phyloP scores from a whole-genome alignment of 1,140 invertebrate genomes.

The Philotrypesis tridentata region DNA sequence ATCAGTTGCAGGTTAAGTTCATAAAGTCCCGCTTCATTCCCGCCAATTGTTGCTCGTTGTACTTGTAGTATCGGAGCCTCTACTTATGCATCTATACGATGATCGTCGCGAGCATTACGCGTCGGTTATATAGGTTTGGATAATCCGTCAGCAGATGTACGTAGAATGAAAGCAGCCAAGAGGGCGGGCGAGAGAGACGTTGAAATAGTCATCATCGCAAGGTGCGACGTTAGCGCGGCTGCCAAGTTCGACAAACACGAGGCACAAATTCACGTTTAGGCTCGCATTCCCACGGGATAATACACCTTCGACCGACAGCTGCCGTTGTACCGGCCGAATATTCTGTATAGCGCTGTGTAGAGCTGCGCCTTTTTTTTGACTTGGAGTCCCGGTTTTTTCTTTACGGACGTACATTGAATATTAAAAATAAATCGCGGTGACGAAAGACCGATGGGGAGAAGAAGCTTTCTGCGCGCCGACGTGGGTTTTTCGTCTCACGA shows the following conservation, averaged over 20 bases:
- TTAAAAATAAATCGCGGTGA: neutral
- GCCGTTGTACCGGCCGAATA: too few species aligned
- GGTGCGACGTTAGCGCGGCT: neutral
- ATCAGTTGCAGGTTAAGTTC: slow-evolving; percentile 29
- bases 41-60: slow-evolving; percentile 19
- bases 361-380: neutral
- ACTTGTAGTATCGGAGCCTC: too few species aligned
- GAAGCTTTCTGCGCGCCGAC: too few species aligned
- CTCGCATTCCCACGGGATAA: neutral
- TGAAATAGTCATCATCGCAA: neutral
- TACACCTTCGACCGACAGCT: neutral
- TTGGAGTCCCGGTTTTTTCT: neutral
- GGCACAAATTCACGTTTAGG: neutral
- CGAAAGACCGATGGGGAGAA: too few species aligned
- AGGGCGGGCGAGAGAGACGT: neutral
- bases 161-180: neutral
- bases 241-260: slow-evolving; percentile 5
- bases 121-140: neutral
- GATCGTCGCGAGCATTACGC: too few species aligned
- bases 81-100: too few species aligned
- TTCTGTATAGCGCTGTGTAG: too few species aligned
- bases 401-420: neutral
- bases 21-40: neutral
- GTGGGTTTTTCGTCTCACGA: neutral
- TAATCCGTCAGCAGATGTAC: neutral